phyloP scores from a whole-genome alignment of 2,888 invertebrate genomes.

The Torymus texanus region DNA sequence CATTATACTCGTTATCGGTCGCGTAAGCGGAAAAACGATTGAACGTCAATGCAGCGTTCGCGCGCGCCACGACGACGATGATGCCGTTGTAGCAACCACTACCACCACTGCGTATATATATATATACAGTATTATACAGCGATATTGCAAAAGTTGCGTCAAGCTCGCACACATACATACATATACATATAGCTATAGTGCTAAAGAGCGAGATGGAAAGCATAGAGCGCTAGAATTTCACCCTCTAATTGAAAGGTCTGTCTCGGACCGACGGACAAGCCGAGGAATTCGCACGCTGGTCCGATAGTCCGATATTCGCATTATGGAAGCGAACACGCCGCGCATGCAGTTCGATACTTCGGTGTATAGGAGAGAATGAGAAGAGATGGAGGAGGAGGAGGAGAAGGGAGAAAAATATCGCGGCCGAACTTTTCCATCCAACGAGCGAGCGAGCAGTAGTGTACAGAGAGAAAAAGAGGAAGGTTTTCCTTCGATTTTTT shows the following conservation, averaged over 20 bases:
- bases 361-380: too few species aligned
- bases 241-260: conserved; percentile 42
- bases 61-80: conserved; percentile 9
- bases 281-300: not conserved
- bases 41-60: conserved; percentile 56
- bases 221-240: conserved; percentile 11
- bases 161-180: too few species aligned
- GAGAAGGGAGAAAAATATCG: too few species aligned
- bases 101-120: not conserved
- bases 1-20: conserved; percentile 59
- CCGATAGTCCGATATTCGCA: conserved; percentile 37
- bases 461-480: too few species aligned
- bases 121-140: not conserved
- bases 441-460: not conserved
- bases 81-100: not conserved
- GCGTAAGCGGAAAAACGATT: conserved; percentile 59
- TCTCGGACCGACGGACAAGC: not conserved
- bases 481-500: conserved; percentile 17
- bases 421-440: not conserved
- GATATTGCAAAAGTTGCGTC: conserved; percentile 37
- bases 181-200: too few species aligned
- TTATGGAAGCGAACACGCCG: not conserved
- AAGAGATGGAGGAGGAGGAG: too few species aligned
- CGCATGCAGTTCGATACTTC: not conserved
- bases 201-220: not conserved